These are phyloP conservation scores for Sinocyclocheilus anophthalmus DNA, from an alignment of 2,113 vertebrate genomes.

Conservation along the genomic window DNA sequence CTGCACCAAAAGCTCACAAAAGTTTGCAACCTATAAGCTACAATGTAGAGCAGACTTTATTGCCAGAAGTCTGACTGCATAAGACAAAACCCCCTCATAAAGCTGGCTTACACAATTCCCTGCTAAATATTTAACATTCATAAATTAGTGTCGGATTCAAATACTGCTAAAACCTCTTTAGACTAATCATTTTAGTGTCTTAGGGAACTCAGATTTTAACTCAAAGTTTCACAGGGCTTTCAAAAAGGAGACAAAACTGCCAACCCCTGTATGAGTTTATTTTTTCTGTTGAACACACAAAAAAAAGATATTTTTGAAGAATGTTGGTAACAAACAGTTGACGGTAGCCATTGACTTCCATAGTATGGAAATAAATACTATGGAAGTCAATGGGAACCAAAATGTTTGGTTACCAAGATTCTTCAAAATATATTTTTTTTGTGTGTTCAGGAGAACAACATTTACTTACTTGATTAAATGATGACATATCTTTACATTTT, in stretches of 20 bases:
- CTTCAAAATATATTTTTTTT: too few relatives aligned
- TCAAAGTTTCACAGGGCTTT: neutral
- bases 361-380: too few relatives aligned
- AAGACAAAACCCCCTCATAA: constrained; percentile 14
- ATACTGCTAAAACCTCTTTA: neutral
- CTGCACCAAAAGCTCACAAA: neutral
- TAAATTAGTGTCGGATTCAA: neutral
- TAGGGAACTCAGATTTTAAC: neutral
- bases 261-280: too few relatives aligned
- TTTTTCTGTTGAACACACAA: too few relatives aligned
- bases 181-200: neutral
- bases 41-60: neutral
- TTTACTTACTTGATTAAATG: too few relatives aligned
- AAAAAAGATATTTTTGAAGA: too few relatives aligned
- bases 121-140: constrained; percentile 16
- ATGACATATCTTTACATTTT: neutral
- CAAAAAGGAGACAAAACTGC: constrained; percentile 9
- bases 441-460: too few relatives aligned
- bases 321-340: too few relatives aligned
- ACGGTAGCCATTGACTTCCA: too few relatives aligned
- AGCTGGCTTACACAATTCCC: neutral
- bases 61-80: neutral
- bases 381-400: too few relatives aligned
- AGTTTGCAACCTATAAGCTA: neutral
- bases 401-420: too few relatives aligned